These are phyloP conservation scores for Tupiocoris notatus DNA, from an alignment of 2,888 invertebrate genomes.

Conservation along the genomic window DNA sequence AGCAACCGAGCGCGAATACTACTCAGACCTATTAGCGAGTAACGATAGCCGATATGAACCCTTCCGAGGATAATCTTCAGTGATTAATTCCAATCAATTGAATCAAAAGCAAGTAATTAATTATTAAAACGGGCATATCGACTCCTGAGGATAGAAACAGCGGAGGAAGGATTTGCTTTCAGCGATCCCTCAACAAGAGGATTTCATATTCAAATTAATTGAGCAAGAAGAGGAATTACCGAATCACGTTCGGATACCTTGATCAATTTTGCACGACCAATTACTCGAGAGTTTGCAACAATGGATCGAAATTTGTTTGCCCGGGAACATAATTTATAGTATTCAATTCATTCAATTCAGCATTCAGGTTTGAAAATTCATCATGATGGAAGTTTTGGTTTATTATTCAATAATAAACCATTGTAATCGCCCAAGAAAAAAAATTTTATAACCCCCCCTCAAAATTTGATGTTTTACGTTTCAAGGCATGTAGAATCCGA, in stretches of 20 bases:
- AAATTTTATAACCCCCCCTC: too few relatives aligned
- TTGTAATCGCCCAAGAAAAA: too few relatives aligned
- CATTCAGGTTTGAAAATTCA: too few relatives aligned
- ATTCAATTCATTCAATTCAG: too few relatives aligned
- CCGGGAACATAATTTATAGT: too few relatives aligned
- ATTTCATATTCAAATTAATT: conserved; percentile 42
- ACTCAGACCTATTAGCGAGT: conserved; percentile 31
- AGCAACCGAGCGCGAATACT: conserved; percentile 23
- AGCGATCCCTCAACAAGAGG: conserved; percentile 30
- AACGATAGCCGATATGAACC: not conserved
- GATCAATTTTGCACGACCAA: conserved; percentile 38
- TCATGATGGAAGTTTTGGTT: too few relatives aligned
- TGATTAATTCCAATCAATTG: conserved; percentile 43
- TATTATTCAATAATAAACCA: too few relatives aligned
- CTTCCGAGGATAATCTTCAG: conserved; percentile 36
- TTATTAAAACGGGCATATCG: conserved; percentile 24
- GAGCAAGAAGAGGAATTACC: conserved; percentile 38
- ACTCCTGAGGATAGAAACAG: not conserved
- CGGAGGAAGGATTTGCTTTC: conserved; percentile 12
- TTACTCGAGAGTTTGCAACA: conserved; percentile 26
- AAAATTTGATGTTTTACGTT: too few relatives aligned
- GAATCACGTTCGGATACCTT: conserved; percentile 36
- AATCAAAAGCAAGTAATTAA: conserved; percentile 41
- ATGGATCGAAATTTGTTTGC: conserved; percentile 10
- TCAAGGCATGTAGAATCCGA: too few relatives aligned